These are phyloP conservation scores for Altica lythri DNA, from an alignment of 2,888 invertebrate species.

Conservation along the genomic window DNA sequence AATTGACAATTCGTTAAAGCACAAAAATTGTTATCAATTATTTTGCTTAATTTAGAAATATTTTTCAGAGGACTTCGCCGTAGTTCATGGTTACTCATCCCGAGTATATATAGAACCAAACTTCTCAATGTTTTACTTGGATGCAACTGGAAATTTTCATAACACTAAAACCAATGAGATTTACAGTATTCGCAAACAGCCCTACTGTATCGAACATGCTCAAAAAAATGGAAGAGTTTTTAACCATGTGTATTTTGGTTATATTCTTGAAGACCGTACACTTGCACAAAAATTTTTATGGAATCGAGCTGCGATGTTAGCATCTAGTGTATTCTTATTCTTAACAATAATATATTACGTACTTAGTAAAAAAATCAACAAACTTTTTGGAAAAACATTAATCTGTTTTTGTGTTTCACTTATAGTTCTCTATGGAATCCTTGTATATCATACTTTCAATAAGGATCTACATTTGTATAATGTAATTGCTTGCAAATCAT, in stretches of 20 bases:
- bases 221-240: conserved; percentile 30
- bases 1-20: too few relatives aligned
- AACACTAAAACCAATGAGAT: conserved; percentile 31
- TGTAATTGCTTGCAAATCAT: not conserved
- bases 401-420: conserved; percentile 41
- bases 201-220: conserved; percentile 41
- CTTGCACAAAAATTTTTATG: conserved; percentile 36
- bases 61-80: conserved; percentile 35
- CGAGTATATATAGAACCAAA: conserved; percentile 30
- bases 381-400: conserved; percentile 44
- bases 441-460: conserved; percentile 35
- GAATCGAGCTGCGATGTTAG: conserved; percentile 40
- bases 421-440: conserved; percentile 32
- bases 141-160: conserved; percentile 33
- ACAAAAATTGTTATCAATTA: too few relatives aligned
- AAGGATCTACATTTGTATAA: conserved; percentile 15
- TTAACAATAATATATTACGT: conserved; percentile 39
- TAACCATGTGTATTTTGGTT: conserved; percentile 34
- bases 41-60: not conserved
- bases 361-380: conserved; percentile 38
- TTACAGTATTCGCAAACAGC: conserved; percentile 31
- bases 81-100: conserved; percentile 31
- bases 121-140: conserved; percentile 28
- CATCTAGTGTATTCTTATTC: conserved; percentile 40
- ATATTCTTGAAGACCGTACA: conserved; percentile 12